Percentiles rank a stretch among this genome's conserved stretches.
Evolutionary conservation across 2,797 vertebrate genomes (phyloP).

Genomic region (Megaceryle alcyon): DNA sequence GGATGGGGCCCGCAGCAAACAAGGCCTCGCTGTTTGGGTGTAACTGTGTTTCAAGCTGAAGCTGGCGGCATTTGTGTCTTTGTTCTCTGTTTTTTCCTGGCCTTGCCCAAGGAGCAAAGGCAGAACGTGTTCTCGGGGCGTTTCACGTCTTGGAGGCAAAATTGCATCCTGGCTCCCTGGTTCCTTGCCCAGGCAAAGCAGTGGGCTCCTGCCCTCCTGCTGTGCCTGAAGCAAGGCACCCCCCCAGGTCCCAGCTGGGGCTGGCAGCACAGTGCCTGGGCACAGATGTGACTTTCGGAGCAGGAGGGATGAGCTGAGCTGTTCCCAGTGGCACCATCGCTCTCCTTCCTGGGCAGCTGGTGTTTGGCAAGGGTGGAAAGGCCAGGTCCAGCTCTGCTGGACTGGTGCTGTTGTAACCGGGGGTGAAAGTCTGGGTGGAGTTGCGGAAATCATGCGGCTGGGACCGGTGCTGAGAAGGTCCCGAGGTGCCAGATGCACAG

Average conservation of each 20-base stretch:
- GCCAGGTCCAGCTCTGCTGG: accelerated
- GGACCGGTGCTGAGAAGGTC: neutral
- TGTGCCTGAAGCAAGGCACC: accelerated
- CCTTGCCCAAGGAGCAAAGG: neutral
- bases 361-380: neutral
- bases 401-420: neutral
- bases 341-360: neutral
- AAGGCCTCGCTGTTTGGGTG: constrained; percentile 37
- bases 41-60: constrained; percentile 46
- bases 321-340: neutral
- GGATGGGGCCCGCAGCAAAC: neutral
- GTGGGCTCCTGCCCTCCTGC: neutral
- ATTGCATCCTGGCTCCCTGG: neutral
- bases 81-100: constrained; percentile 36
- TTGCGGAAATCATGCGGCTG: neutral
- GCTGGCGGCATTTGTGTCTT: constrained; percentile 24
- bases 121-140: neutral
- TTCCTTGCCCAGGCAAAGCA: neutral
- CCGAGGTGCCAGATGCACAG: neutral
- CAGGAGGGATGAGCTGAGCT: neutral
- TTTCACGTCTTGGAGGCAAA: neutral
- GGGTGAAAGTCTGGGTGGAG: constrained; percentile 51
- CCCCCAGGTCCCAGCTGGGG: accelerated
- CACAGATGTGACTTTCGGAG: accelerated
- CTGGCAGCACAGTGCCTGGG: accelerated